Base-by-base conservation (phyloP, 1,140 invertebrate genomes). In the Helicoverpa armigera region DNA sequence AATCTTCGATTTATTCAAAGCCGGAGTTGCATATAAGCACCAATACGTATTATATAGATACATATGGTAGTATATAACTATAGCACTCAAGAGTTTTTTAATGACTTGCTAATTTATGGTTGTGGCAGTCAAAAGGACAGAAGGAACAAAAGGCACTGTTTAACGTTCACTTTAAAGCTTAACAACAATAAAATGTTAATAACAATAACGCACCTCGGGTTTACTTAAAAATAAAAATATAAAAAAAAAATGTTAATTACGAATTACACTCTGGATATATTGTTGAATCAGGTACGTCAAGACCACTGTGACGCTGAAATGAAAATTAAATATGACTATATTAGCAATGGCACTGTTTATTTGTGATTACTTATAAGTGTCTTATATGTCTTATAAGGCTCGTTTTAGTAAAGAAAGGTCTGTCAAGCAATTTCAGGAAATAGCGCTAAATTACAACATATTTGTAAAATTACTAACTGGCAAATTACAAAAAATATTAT, bases 291-390 rank as follows among this genome's bases (percentile, higher is more conserved):
- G 88, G 92, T 90, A 94, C 85, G 88, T 92, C 84, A 94, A 88
- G 74, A 90, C 84, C 88, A 94, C 80, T 89, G 90, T 91, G 70
- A 90, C 82, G 86, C 93, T 94, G 93, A 94, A 94, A 94, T 83
- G 82, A 83, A 90, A 88, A 88, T 83, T 84, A 60, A 80, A 82
- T 81, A 87, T 73, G 72, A 79, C 31, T 11, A 74, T 81, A 88
- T 89, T 85, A 88, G 67, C 83, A 58, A 90, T 87, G 82, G 82
- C 84, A 89, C 81, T 75, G 63, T 14, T 31, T 10, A 9, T 65
- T 51, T 53, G 23, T 67, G 18, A 14, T 78, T 14, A 12, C 51
- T 63, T 50, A 18, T n/a, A n/a, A n/a, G n/a, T n/a, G n/a, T n/a
- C n/a, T n/a, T n/a, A n/a, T n/a, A n/a, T n/a, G n/a, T n/a, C n/a